Evolutionary conservation across 1,140 invertebrate species (phyloP).

Genomic region (Brachystomella parvula): DNA sequence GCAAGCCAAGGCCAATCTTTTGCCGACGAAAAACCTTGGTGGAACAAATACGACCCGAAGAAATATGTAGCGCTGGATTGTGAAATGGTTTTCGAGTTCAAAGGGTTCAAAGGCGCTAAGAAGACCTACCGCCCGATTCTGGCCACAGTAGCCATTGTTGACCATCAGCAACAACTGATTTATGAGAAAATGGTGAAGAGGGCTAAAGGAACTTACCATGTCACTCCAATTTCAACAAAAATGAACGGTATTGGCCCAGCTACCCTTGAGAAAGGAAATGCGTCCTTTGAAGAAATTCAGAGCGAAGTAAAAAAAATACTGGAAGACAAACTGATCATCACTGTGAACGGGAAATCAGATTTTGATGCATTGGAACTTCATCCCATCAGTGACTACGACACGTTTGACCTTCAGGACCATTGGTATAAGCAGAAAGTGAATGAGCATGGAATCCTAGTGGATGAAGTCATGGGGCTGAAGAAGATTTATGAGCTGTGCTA

Average conservation of each 20-base stretch:
- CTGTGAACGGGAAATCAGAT: not conserved
- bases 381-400: not conserved
- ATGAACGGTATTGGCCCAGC: not conserved
- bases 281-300: not conserved
- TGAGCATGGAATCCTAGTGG: not conserved
- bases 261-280: not conserved
- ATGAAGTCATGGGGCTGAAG: not conserved
- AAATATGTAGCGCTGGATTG: no score
- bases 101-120: no score
- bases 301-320: not conserved
- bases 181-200: not conserved
- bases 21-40: no score
- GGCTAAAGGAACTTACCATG: not conserved
- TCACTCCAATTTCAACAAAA: not conserved
- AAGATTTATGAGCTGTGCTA: not conserved
- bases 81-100: no score
- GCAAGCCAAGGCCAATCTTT: no score
- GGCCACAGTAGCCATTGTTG: not conserved
- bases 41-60: no score
- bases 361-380: conserved; percentile 1
- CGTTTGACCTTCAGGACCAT: not conserved
- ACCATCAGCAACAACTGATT: not conserved
- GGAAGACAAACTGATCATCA: not conserved
- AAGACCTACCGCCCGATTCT: not conserved
- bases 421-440: not conserved